Conservation (phyloP, 53 echinoderm and acorn worm species). For the Hippasteria phrygiana region DNA sequence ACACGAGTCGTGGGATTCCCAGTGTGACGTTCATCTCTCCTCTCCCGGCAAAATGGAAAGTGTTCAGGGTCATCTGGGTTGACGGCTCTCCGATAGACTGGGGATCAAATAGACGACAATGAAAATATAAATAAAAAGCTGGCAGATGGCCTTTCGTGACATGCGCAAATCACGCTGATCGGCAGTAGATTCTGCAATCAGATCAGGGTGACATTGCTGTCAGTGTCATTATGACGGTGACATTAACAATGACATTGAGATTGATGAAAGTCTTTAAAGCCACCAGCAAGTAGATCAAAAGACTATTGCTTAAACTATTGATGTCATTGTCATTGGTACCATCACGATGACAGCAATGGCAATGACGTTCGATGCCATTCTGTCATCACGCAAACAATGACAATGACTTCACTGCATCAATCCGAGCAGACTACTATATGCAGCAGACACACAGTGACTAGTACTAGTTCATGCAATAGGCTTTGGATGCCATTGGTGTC, state of each 20-base stretch:
- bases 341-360: neutral
- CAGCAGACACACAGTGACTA: too few relatives aligned
- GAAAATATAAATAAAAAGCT: neutral
- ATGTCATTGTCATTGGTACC: neutral
- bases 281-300: neutral
- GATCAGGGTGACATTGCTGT: too few relatives aligned
- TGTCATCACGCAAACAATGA: too few relatives aligned
- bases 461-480: too few relatives aligned
- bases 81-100: slow-evolving; percentile 97
- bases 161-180: neutral
- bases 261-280: neutral
- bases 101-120: slow-evolving; percentile 4
- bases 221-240: too few relatives aligned
- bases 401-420: neutral
- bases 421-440: neutral
- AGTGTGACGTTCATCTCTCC: slow-evolving; percentile 99
- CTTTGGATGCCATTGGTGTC: too few relatives aligned
- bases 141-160: too few relatives aligned
- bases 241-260: neutral
- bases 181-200: too few relatives aligned
- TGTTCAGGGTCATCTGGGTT: slow-evolving; percentile 98
- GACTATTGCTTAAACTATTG: neutral
- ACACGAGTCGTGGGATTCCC: slow-evolving; percentile 96
- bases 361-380: too few relatives aligned
- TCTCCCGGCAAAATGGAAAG: slow-evolving; percentile 97